These are phyloP conservation scores for Actinia tenebrosa DNA, from an alignment of 64 coral and sea anemone species.

Conservation along the genomic window DNA sequence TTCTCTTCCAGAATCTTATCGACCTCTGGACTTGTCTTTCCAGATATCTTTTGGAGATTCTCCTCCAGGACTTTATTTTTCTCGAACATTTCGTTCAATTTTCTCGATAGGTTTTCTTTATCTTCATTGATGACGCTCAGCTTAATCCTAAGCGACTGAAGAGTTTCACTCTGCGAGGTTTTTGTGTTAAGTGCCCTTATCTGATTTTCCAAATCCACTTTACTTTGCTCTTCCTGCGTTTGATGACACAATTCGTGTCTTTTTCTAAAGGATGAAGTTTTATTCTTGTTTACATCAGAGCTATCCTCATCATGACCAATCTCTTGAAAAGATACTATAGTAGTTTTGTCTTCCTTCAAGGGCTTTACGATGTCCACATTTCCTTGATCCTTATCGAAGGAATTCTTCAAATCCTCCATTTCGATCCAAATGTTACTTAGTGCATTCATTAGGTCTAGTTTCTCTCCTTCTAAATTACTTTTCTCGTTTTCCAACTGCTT, in stretches of 20 bases:
- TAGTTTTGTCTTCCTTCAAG: neutral
- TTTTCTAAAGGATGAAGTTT: neutral
- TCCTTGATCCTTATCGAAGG: neutral
- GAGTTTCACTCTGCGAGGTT: neutral
- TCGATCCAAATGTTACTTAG: constrained; percentile 16
- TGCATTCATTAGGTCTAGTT: constrained; percentile 15
- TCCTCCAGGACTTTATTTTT: constrained; percentile 10
- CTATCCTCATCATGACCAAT: neutral
- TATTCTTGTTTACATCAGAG: neutral
- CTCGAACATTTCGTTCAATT: neutral
- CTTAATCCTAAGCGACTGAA: neutral
- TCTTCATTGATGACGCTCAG: neutral
- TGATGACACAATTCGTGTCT: neutral
- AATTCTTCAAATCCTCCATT: constrained; percentile 22
- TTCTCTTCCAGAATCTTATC: neutral
- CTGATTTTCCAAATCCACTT: neutral
- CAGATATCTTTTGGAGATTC: neutral
- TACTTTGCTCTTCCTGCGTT: neutral
- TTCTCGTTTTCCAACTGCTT: neutral
- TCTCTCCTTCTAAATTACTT: neutral
- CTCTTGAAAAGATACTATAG: neutral
- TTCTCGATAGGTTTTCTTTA: neutral
- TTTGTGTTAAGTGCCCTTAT: neutral
- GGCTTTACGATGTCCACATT: neutral
- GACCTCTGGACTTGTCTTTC: neutral